phyloP scores from a whole-genome alignment of 2,888 invertebrate genomes.

The Papilio elwesi region DNA sequence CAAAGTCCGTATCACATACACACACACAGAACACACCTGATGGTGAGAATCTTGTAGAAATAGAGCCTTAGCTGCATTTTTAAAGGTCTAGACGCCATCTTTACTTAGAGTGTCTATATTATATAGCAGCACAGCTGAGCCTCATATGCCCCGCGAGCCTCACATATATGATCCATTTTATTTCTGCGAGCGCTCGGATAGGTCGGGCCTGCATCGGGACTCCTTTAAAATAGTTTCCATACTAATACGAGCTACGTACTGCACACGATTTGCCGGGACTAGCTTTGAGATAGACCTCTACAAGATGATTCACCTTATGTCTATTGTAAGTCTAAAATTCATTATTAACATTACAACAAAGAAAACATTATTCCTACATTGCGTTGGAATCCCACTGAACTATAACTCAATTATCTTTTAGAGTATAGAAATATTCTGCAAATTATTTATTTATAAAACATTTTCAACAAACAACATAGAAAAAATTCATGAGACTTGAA shows the following conservation, averaged over 20 bases:
- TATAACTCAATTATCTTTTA: no score
- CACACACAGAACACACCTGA: no score
- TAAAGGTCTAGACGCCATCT: no score
- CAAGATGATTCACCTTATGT: constrained; percentile 15
- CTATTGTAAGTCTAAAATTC: background rate
- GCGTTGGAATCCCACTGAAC: no score
- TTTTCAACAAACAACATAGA: no score
- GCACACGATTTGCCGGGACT: constrained; percentile 21
- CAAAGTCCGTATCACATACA: no score
- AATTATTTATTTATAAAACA: no score
- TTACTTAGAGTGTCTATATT: constrained; percentile 24
- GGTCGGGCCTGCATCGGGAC: constrained; percentile 49
- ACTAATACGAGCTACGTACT: constrained; percentile 28
- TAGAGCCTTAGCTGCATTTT: no score
- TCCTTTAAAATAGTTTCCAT: constrained; percentile 49
- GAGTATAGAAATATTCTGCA: no score
- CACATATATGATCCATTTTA: constrained; percentile 74
- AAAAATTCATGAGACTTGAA: no score
- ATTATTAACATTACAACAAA: background rate
- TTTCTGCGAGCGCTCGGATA: constrained; percentile 55
- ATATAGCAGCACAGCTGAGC: constrained; percentile 46
- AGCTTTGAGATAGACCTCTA: constrained; percentile 7
- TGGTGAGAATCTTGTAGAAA: no score
- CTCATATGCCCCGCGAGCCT: constrained; percentile 48
- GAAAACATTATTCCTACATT: no score